Percentiles rank a stretch among this genome's conserved stretches.
Evolutionary conservation across 1,140 invertebrate genomes (phyloP).

Genomic region (Drosophila gunungcola): DNA sequence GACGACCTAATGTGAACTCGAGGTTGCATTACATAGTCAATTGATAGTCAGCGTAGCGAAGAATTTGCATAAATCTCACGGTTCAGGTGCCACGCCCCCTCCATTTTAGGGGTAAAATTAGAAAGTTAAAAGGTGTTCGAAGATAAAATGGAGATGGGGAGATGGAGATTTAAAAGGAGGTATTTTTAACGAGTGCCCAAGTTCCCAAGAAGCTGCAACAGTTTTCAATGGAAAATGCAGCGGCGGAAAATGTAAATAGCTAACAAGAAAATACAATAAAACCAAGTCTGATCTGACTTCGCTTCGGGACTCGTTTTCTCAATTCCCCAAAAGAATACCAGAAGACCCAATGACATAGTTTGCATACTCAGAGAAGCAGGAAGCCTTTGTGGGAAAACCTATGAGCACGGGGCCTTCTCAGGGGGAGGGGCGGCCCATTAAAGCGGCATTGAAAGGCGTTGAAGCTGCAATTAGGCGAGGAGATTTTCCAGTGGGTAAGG

Average conservation of each 20-base stretch:
- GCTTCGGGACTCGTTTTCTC: conserved; percentile 27
- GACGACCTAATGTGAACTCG: not conserved
- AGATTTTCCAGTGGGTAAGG: not conserved
- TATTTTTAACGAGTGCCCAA: conserved; percentile 49
- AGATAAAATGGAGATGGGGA: conserved; percentile 25
- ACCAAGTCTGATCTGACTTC: conserved; percentile 30
- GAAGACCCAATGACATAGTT: conserved; percentile 76
- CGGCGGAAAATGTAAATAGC: conserved; percentile 51
- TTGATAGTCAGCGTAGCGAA: conserved; percentile 19
- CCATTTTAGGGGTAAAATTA: not conserved
- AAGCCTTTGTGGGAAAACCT: conserved; percentile 32
- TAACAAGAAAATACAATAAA: conserved; percentile 59
- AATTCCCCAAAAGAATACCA: conserved; percentile 35
- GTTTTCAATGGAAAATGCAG: conserved; percentile 53
- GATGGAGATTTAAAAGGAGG: conserved; percentile 11
- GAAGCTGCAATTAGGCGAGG: conserved; percentile 57
- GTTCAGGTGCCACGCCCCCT: conserved; percentile 22
- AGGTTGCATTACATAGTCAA: conserved; percentile 18
- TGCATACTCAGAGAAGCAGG: conserved; percentile 40
- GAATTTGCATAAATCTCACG: conserved; percentile 51
- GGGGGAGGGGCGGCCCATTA: conserved; percentile 56
- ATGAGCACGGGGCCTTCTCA: not conserved
- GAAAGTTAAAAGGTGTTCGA: conserved; percentile 47
- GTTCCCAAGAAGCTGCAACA: conserved; percentile 46
- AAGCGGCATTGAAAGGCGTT: conserved; percentile 71